Evolutionary conservation across 2,888 invertebrate species (phyloP).

Genomic region (Muschampia staudingeri): DNA sequence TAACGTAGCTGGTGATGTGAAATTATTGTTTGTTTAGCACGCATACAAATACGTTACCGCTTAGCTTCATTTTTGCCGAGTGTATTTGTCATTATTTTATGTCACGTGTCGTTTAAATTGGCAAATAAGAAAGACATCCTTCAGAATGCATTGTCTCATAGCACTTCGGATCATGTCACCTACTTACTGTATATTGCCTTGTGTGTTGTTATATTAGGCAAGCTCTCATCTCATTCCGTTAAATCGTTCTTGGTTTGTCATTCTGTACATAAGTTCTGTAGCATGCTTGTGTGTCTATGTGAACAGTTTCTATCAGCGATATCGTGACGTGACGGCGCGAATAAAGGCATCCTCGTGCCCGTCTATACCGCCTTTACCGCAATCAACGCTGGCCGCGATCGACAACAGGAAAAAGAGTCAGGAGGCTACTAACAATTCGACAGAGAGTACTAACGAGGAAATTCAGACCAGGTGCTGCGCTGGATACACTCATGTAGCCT

Average conservation of each 20-base stretch:
- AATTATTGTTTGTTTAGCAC: slow-evolving; percentile 19
- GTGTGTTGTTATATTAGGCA: slow-evolving; percentile 29
- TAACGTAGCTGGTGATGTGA: slow-evolving; percentile 8
- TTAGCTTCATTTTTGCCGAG: slow-evolving; percentile 36
- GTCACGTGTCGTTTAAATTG: neutral
- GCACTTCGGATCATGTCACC: slow-evolving; percentile 29
- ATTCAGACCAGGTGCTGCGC: slow-evolving; percentile 87
- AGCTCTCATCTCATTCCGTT: slow-evolving; percentile 31
- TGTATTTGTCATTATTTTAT: neutral
- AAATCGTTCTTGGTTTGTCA: slow-evolving; percentile 31
- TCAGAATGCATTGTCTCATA: slow-evolving; percentile 29
- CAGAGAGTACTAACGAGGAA: slow-evolving; percentile 84
- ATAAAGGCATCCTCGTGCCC: slow-evolving; percentile 97
- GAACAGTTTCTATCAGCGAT: slow-evolving; percentile 97
- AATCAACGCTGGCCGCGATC: slow-evolving; percentile 79
- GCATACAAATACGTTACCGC: slow-evolving; percentile 33
- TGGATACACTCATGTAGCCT: slow-evolving; percentile 68
- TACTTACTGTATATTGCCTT: neutral
- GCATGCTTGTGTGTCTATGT: slow-evolving; percentile 75
- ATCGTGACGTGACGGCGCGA: slow-evolving; percentile 97
- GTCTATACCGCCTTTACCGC: slow-evolving; percentile 92
- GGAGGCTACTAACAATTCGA: slow-evolving; percentile 83
- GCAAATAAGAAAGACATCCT: neutral
- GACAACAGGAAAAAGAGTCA: slow-evolving; percentile 78
- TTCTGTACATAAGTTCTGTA: slow-evolving; percentile 57